Percentiles rank a stretch among this genome's conserved stretches.
These are phyloP conservation scores for Orthonyx spaldingii DNA, from an alignment of 2,113 vertebrate genomes.

Conservation along the genomic window DNA sequence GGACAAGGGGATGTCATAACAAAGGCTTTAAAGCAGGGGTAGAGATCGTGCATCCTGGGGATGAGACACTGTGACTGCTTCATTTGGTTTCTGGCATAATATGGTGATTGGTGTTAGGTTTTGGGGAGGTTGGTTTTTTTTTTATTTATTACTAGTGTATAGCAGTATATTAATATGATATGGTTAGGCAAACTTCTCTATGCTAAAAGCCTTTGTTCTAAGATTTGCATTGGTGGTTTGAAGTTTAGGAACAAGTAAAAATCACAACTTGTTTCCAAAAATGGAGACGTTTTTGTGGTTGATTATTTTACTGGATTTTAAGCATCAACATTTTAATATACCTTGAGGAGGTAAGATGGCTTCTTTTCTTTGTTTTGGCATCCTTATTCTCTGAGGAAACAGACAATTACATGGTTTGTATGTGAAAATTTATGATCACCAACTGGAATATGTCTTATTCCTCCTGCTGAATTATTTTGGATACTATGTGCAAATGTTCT, in stretches of 20 bases:
- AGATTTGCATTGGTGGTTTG: neutral
- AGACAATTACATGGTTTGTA: neutral
- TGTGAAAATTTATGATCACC: neutral
- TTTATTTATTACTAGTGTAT: neutral
- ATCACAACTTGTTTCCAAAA: neutral
- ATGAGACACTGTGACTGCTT: neutral
- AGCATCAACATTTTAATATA: neutral
- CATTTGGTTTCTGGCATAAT: neutral
- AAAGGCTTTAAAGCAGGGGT: neutral
- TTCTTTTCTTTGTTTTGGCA: neutral
- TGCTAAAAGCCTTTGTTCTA: neutral
- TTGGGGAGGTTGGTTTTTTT: neutral
- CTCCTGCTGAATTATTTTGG: neutral
- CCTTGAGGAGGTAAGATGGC: neutral
- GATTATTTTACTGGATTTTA: neutral
- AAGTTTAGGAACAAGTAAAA: neutral
- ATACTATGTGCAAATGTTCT: neutral
- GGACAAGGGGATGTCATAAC: neutral
- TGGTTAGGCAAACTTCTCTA: neutral
- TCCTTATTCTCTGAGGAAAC: neutral
- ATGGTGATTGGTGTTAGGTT: neutral
- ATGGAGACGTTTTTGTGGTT: accelerated
- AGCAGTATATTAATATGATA: neutral
- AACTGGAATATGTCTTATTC: neutral
- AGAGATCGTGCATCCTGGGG: neutral